Conservation (phyloP, 2,888 invertebrate genomes). For the Eristalinus aeneus region DNA sequence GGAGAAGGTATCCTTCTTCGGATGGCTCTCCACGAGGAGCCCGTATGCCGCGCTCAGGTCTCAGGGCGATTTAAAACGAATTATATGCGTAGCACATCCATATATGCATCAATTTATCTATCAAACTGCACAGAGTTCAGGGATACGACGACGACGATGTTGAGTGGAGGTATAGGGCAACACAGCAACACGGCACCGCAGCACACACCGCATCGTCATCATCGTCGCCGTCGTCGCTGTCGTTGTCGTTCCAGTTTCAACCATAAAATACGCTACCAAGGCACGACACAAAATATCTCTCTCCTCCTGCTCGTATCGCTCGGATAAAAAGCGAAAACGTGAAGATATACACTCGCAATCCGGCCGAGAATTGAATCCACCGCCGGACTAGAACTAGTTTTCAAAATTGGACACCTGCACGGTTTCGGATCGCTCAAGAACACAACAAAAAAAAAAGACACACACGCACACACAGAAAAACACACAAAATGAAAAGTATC, state of each 20-base stretch:
- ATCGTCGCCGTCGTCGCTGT: not conserved
- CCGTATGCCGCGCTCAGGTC: conserved; percentile 40
- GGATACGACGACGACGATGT: conserved; percentile 33
- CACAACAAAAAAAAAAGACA: not conserved
- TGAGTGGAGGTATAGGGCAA: conserved; percentile 38
- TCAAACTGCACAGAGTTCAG: conserved; percentile 46
- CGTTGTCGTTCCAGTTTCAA: conserved; percentile 59
- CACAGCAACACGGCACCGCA: conserved; percentile 30
- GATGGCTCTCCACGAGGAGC: not conserved
- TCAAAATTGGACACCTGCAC: conserved; percentile 71
- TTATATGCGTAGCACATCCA: conserved; percentile 62
- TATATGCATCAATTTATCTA: conserved; percentile 66
- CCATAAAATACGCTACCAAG: conserved; percentile 63
- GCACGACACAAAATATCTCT: conserved; percentile 59
- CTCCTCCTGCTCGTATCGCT: conserved; percentile 13
- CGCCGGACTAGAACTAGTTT: conserved; percentile 69
- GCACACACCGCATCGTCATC: conserved; percentile 9
- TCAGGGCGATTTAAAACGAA: conserved; percentile 60
- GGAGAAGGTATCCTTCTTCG: not conserved
- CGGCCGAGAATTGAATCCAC: conserved; percentile 51
- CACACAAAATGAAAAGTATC: conserved; percentile 11
- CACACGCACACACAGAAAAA: conserved; percentile 5
- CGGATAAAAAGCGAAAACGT: conserved; percentile 62
- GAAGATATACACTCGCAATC: conserved; percentile 44
- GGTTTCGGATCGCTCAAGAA: conserved; percentile 67